A percentile compares a stretch with the other conserved stretches of the same genome.
These are phyloP conservation scores for Ahaetulla prasina DNA, from an alignment of 2,113 vertebrate genomes.

Conservation along the genomic window DNA sequence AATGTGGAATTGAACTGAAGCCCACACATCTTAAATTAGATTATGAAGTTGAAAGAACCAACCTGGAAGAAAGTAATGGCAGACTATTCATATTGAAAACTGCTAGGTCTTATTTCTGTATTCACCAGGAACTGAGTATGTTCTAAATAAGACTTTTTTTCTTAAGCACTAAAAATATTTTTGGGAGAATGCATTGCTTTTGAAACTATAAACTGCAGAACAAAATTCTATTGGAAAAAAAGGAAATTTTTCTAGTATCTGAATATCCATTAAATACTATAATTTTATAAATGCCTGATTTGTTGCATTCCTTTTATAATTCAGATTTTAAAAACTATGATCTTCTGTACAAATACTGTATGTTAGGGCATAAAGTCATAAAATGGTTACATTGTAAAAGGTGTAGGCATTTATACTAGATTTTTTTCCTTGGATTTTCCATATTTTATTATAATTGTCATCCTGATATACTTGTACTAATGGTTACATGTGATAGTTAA, in stretches of 20 bases:
- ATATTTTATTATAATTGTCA: neutral
- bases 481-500: neutral
- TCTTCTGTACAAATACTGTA: neutral
- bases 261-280: neutral
- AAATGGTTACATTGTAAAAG: neutral
- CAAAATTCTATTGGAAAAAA: neutral
- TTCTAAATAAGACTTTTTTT: neutral
- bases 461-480: neutral
- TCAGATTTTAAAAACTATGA: neutral
- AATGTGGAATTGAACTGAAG: neutral
- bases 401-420: neutral
- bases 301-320: neutral
- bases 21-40: neutral
- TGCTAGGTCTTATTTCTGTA: neutral
- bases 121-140: neutral
- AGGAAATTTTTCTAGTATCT: neutral
- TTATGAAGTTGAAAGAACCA: neutral
- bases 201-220: neutral
- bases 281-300: neutral
- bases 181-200: neutral
- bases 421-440: neutral
- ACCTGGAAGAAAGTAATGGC: neutral
- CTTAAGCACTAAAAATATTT: neutral
- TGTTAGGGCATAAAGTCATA: neutral
- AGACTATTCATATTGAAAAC: neutral